Conservation (phyloP, 1,140 invertebrate species). For the Linepithema humile region DNA sequence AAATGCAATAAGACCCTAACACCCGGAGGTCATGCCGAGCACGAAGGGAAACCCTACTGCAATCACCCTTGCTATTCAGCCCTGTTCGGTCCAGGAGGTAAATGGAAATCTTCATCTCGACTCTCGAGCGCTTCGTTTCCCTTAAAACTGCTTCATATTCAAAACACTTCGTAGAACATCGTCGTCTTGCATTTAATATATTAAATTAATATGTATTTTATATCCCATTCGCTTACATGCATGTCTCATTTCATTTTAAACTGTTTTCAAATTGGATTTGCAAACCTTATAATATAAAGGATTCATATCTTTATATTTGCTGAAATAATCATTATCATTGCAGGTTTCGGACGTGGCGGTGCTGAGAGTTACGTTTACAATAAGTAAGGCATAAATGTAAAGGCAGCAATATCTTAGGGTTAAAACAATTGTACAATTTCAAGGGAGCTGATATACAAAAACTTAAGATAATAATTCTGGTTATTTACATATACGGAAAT, state of each 20-base stretch:
- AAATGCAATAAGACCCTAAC: conserved; percentile 92
- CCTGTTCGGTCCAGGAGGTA: conserved; percentile 89
- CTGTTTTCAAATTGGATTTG: conserved; percentile 3
- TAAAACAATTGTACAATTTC: neutral
- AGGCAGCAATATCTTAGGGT: neutral
- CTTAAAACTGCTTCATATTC: conserved; percentile 52
- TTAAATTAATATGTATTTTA: conserved; percentile 41
- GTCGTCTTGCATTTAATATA: conserved; percentile 72
- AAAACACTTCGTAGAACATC: conserved; percentile 27
- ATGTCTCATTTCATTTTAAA: neutral
- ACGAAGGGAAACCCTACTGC: conserved; percentile 92
- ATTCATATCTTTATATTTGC: too few species aligned
- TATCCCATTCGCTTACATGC: neutral
- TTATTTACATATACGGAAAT: conserved; percentile 36
- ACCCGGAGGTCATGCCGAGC: conserved; percentile 89
- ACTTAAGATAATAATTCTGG: neutral
- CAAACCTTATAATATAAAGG: neutral
- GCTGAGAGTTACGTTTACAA: conserved; percentile 88
- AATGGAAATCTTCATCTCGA: conserved; percentile 50
- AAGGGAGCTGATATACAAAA: neutral
- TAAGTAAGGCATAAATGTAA: conserved; percentile 75
- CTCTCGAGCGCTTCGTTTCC: conserved; percentile 27
- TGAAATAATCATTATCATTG: conserved; percentile 68
- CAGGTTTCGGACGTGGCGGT: conserved; percentile 87
- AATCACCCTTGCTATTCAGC: conserved; percentile 91